Conservation (phyloP, 2,113 vertebrate genomes). For the Bubo blakistoni region DNA sequence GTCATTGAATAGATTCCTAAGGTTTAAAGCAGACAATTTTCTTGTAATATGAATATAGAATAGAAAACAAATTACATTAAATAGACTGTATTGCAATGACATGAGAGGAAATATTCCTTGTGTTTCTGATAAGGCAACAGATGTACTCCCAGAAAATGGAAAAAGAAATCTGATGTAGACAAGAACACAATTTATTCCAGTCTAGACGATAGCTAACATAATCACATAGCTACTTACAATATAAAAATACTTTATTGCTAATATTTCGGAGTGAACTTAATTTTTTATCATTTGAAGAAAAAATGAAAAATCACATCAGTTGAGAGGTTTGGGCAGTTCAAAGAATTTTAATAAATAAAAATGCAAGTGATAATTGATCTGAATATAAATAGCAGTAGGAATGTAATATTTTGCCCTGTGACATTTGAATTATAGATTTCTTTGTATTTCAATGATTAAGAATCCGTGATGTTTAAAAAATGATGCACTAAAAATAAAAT, state of each 20-base stretch:
- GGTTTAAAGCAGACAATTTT: slow-evolving; percentile 7
- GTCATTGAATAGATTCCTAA: not conserved
- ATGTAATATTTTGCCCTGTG: not conserved
- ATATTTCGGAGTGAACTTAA: not conserved
- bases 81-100: not conserved
- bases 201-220: not conserved
- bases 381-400: not conserved
- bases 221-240: not conserved
- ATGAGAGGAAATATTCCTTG: not conserved
- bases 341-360: not conserved
- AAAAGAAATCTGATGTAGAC: not conserved
- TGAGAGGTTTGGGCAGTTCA: not conserved
- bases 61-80: not conserved
- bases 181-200: not conserved
- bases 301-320: not conserved
- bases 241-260: not conserved
- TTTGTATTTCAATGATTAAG: not conserved
- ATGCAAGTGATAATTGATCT: not conserved
- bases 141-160: not conserved
- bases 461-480: not conserved
- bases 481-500: not conserved
- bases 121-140: slow-evolving; percentile 6
- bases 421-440: not conserved
- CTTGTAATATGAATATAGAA: slow-evolving; percentile 6
- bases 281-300: not conserved